These are phyloP conservation scores for Petrocephalus zakoni DNA, from an alignment of 2,113 vertebrate species.

Conservation along the genomic window DNA sequence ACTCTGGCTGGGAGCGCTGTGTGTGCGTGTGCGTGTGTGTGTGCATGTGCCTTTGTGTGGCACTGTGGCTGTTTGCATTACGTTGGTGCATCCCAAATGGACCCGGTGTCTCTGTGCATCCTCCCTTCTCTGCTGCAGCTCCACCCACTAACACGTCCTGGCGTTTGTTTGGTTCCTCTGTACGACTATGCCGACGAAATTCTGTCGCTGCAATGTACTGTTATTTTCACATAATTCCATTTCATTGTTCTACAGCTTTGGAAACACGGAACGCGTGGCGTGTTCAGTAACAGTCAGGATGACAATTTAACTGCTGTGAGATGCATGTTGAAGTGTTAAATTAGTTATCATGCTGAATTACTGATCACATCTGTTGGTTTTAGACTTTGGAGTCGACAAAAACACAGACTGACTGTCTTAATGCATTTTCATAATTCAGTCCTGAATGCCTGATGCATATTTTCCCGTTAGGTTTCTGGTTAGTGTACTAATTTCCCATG, in stretches of 20 bases:
- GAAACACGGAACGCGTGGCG: background rate
- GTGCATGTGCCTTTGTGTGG: background rate
- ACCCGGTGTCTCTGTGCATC: background rate
- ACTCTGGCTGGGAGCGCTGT: background rate
- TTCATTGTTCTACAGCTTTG: background rate
- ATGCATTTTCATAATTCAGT: slow-evolving; percentile 5
- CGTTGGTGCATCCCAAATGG: background rate
- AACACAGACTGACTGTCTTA: background rate
- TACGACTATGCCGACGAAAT: background rate
- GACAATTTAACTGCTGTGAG: background rate
- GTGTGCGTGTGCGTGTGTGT: background rate
- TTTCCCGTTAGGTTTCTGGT: background rate
- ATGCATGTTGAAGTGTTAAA: background rate
- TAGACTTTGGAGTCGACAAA: background rate
- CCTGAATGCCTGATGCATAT: background rate
- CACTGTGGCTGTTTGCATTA: background rate
- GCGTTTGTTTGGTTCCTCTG: background rate
- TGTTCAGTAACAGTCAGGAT: background rate
- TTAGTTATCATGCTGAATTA: background rate
- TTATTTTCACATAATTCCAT: background rate
- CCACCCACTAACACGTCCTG: background rate
- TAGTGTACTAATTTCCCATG: background rate
- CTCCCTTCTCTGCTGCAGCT: background rate
- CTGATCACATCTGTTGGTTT: background rate
- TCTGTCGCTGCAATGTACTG: background rate